Evolutionary conservation across 2,888 invertebrate genomes (phyloP).

Genomic region (Bimastos eiseni): DNA sequence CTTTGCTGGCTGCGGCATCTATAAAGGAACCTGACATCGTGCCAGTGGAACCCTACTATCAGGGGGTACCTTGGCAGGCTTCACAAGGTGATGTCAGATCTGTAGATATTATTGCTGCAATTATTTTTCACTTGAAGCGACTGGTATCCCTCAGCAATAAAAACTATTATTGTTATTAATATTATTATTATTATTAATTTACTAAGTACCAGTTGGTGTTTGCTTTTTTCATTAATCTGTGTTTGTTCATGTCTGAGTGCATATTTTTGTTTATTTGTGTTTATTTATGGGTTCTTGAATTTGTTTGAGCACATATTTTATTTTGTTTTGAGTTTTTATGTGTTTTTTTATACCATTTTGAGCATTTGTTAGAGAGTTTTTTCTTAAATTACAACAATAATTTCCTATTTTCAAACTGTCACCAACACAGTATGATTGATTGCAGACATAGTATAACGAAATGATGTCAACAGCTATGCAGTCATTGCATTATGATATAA

Average conservation of each 20-base stretch:
- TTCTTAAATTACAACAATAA: too few relatives aligned
- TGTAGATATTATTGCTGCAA: not conserved
- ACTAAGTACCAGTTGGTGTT: too few relatives aligned
- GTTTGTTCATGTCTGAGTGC: too few relatives aligned
- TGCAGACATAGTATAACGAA: too few relatives aligned
- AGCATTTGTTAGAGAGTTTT: too few relatives aligned
- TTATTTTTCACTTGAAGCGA: not conserved
- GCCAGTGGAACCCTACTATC: not conserved
- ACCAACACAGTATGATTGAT: too few relatives aligned
- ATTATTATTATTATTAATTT: not conserved
- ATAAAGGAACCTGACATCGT: not conserved
- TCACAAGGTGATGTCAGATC: not conserved
- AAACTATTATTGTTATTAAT: not conserved
- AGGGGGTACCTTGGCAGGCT: not conserved
- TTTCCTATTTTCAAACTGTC: too few relatives aligned
- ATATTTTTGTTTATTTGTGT: too few relatives aligned
- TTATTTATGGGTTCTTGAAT: too few relatives aligned
- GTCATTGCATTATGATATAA: too few relatives aligned
- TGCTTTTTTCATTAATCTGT: too few relatives aligned
- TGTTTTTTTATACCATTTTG: not conserved
- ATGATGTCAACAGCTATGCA: too few relatives aligned
- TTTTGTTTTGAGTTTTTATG: not conserved
- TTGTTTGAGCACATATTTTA: not conserved
- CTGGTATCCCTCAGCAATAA: not conserved
- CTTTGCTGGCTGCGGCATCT: not conserved